These are phyloP conservation scores for Pimephales promelas DNA, from an alignment of 2,113 vertebrate species.

Conservation along the genomic window DNA sequence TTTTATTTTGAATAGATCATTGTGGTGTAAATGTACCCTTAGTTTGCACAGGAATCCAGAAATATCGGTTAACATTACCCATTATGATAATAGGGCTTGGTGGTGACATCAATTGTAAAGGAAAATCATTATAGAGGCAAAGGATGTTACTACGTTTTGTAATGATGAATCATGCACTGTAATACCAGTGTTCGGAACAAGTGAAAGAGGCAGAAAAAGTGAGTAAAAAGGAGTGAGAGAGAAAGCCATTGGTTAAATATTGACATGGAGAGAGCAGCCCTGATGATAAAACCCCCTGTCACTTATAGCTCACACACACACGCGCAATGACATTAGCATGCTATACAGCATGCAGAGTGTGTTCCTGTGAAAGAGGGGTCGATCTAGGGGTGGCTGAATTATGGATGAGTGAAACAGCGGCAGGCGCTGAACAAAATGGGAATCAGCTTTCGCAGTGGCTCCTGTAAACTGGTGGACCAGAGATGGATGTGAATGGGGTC, in stretches of 20 bases:
- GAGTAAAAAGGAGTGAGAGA: conserved; percentile 16
- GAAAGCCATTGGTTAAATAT: conserved; percentile 61
- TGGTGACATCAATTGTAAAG: neutral
- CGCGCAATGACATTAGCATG: conserved; percentile 54
- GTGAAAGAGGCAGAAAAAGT: neutral
- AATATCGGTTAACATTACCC: neutral
- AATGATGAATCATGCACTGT: neutral
- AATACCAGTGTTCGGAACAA: neutral
- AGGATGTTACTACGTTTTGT: neutral
- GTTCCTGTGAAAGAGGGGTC: conserved; percentile 60
- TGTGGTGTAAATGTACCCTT: neutral
- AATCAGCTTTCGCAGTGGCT: conserved; percentile 38
- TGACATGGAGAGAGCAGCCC: conserved; percentile 55
- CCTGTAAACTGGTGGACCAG: neutral
- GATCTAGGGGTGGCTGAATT: conserved; percentile 66
- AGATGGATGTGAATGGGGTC: conserved; percentile 4
- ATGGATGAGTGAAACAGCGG: conserved; percentile 66
- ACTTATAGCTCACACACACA: conserved; percentile 19
- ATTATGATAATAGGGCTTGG: neutral
- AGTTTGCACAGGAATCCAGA: neutral
- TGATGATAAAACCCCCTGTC: conserved; percentile 46
- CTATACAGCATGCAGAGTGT: conserved; percentile 47
- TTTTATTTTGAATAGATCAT: too few relatives aligned
- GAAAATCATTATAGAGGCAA: neutral
- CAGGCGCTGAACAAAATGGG: conserved; percentile 56